A percentile compares a stretch with the other conserved stretches of the same genome.
These are phyloP conservation scores for Synanthedon andrenaeformis DNA, from an alignment of 2,888 invertebrate genomes.

Conservation along the genomic window DNA sequence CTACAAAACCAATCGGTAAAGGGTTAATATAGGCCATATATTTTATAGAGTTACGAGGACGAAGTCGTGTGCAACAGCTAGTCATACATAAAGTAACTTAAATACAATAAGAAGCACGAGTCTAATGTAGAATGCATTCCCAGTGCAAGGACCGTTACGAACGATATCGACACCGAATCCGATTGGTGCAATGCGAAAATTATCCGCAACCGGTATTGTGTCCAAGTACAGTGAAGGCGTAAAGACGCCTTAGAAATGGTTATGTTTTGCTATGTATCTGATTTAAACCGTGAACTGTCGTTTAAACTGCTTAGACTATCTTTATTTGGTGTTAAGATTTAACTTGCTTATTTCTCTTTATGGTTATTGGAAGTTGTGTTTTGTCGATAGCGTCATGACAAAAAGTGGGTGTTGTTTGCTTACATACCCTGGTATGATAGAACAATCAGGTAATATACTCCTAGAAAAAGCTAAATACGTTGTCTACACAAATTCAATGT, in stretches of 20 bases:
- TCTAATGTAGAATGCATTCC: constrained; percentile 49
- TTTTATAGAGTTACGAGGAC: too few relatives aligned
- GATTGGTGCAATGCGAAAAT: constrained; percentile 64
- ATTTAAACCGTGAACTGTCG: constrained; percentile 47
- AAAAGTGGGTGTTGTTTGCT: constrained; percentile 2
- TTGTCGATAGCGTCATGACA: constrained; percentile 7
- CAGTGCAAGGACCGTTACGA: constrained; percentile 56
- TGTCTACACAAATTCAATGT: too few relatives aligned
- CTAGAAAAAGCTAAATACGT: too few relatives aligned
- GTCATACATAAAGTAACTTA: too few relatives aligned
- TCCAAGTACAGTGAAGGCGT: constrained; percentile 47
- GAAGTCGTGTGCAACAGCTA: too few relatives aligned
- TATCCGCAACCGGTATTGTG: constrained; percentile 36
- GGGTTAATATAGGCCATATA: too few relatives aligned
- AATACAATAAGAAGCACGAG: constrained; percentile 20
- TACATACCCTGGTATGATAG: neutral
- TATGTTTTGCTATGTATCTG: constrained; percentile 62
- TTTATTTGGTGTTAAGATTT: constrained; percentile 32
- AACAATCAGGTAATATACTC: neutral
- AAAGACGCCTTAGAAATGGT: constrained; percentile 53
- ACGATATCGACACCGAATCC: constrained; percentile 54
- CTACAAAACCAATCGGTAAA: too few relatives aligned
- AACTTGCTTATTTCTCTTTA: constrained; percentile 49
- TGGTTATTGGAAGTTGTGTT: constrained; percentile 25
- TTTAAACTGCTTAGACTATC: constrained; percentile 42